Conservation (phyloP, 2,113 vertebrate genomes). For the Melanotaenia duboulayi region DNA sequence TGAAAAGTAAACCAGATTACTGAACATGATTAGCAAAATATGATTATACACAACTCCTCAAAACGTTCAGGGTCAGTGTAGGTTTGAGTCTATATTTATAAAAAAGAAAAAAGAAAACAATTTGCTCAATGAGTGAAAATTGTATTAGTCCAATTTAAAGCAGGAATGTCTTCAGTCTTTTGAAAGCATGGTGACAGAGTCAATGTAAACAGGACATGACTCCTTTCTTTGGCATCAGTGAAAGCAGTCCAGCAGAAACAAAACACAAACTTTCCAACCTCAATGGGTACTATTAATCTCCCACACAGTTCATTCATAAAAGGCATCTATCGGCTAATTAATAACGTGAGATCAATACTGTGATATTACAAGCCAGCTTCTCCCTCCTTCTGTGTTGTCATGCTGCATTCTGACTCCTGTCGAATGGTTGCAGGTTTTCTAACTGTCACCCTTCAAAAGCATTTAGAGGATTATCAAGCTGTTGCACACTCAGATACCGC, state of each 20-base stretch:
- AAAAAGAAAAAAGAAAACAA: neutral
- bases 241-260: constrained; percentile 35
- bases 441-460: constrained; percentile 23
- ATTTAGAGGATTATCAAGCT: constrained; percentile 43
- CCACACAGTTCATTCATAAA: constrained; percentile 42
- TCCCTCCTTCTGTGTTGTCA: constrained; percentile 3
- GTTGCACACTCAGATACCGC: constrained; percentile 42
- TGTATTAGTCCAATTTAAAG: constrained; percentile 28
- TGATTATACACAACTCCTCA: neutral
- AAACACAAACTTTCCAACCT: constrained; percentile 16
- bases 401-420: neutral
- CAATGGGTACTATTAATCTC: neutral
- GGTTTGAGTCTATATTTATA: neutral
- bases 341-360: neutral
- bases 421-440: constrained; percentile 32
- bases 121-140: constrained; percentile 13
- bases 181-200: constrained; percentile 36
- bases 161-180: constrained; percentile 9
- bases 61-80: constrained; percentile 2
- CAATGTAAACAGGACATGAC: constrained; percentile 65
- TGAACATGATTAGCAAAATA: constrained; percentile 16
- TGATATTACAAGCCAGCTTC: constrained; percentile 11
- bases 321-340: neutral
- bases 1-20: neutral
- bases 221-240: constrained; percentile 49